Base-by-base conservation (phyloP, 2,113 vertebrate species). In the Alethe castanea region DNA sequence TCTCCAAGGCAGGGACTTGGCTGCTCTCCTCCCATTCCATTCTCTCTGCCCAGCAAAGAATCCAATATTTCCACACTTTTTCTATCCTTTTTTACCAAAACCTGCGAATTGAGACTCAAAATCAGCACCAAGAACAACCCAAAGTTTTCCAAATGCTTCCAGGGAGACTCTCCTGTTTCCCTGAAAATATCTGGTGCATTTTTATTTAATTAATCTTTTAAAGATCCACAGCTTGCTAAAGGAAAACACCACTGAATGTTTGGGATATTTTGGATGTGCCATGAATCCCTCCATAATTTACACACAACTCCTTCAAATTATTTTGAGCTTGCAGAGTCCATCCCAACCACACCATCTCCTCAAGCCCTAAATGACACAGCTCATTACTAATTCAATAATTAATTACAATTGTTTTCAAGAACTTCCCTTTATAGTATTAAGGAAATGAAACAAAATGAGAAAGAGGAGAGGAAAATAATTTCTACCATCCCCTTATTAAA, bases 231-330 rank as follows among this genome's bases (percentile, higher is more conserved):
- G 4, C 4, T 52, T 13, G 20, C 25, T 45, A 25, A 19, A 11
- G 13, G 7, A 77, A n/a, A 76, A 7, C 2, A 0, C 28, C 2
- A 0, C 7, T 12, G 23, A 23, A 31, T 4, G 7, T 11, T 65
- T 31, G 57, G 29, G 26, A 13, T 52, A 14, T 23, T 84, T 72
- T 62, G n/a, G 45, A 35, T 35, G 9, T 10, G 42, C 38, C 22
- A 1, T 4, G 2, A 53, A 40, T 33, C 47, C 4, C 14, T 33
- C 19, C 9, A 61, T 31, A 47, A 31, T 8, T 28, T 18, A 36
- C 16, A 52, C 7, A 25, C 6, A 24, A 23, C 3, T 52, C 53
- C 64, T 81, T 40, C 28, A 42, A 86, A 44, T 13, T 44, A 11
- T 7, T 13, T 9, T 11, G 26, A 44, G 13, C 6, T 66, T 44